phyloP scores from a whole-genome alignment of 2,797 vertebrate genomes.

The Myotis planiceps region DNA sequence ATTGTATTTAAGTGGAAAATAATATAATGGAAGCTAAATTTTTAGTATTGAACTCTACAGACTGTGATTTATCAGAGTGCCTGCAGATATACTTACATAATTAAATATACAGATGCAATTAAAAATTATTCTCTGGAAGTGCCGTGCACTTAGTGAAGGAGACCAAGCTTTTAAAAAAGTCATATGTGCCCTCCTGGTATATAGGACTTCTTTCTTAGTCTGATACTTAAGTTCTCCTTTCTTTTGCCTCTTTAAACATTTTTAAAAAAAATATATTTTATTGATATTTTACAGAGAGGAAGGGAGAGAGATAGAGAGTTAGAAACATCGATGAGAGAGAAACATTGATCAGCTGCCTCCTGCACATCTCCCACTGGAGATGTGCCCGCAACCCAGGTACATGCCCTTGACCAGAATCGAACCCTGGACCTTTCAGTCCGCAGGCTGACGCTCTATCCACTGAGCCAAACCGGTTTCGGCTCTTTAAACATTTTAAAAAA shows the following conservation, averaged over 20 bases:
- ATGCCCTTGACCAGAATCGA: too few species aligned
- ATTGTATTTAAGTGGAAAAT: not conserved
- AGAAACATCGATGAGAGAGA: too few species aligned
- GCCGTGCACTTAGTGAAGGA: not conserved
- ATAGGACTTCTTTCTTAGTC: not conserved
- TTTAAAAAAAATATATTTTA: not conserved
- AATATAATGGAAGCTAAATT: not conserved
- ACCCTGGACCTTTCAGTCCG: too few species aligned
- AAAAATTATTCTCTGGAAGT: not conserved
- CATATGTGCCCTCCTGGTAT: not conserved
- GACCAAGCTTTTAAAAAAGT: not conserved
- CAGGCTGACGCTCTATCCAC: too few species aligned
- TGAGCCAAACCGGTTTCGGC: too few species aligned
- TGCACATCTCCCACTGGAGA: too few species aligned
- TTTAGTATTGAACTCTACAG: not conserved
- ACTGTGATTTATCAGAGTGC: not conserved
- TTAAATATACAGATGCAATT: not conserved
- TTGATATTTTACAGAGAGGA: too few species aligned
- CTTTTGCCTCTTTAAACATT: not conserved
- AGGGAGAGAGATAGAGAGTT: too few species aligned
- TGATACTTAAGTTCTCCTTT: not conserved
- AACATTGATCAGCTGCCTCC: too few species aligned
- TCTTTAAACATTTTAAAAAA: too few species aligned
- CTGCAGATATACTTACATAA: not conserved
- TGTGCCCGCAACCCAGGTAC: too few species aligned